Base-by-base conservation (phyloP, 2,888 invertebrate genomes). In the Mythimna lalbum region DNA sequence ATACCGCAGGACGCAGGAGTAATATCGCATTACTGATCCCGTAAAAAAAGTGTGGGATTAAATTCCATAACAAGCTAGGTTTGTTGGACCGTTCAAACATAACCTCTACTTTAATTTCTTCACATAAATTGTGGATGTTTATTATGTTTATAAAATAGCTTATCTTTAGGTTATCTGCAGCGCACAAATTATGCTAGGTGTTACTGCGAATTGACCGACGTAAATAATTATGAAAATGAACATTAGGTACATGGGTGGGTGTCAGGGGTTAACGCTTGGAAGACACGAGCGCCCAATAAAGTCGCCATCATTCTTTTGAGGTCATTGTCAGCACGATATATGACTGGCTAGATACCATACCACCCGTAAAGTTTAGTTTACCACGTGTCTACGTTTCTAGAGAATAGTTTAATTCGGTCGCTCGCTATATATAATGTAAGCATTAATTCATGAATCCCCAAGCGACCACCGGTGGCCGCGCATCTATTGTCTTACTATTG, bases 201-300 rank as follows among this genome's bases (percentile, higher is more conserved):
- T 31, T 55, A 55, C 39, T 33, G 52, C n/a, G 23, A 36, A 64
- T 49, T 66, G 36, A 23, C 50, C 21, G 31, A 19, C 36, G 21
- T 31, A 63, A n/a, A n/a, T 53, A 36, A 70, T 73, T 55, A 63
- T 21, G 27, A 2, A 36, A 63, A 59, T 50, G 17, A 31, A 14
- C 31, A 49, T 6, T 55, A 27, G 27, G 27, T 27, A 39, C 23
- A 59, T n/a, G 50, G n/a, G 59, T 21, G 31, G 64, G 64, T 33
- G 73, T 43, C 64, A 64, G 17, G 36, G 52, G 66, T 52, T 39
- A 65, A 31, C 52, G 33, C n/a, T 12, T 33, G 10, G 5, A 4
- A 19, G 67, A 12, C 68, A 55, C 68, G 53, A 55, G 23, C 17
- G 2, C 19, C 33, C 33, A 55, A 67, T 47, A 47, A 17, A 47